Percentiles rank a stretch among this genome's conserved stretches.
phyloP scores from a whole-genome alignment of 1,140 invertebrate genomes.

The Ctenoplectra terminalis region DNA sequence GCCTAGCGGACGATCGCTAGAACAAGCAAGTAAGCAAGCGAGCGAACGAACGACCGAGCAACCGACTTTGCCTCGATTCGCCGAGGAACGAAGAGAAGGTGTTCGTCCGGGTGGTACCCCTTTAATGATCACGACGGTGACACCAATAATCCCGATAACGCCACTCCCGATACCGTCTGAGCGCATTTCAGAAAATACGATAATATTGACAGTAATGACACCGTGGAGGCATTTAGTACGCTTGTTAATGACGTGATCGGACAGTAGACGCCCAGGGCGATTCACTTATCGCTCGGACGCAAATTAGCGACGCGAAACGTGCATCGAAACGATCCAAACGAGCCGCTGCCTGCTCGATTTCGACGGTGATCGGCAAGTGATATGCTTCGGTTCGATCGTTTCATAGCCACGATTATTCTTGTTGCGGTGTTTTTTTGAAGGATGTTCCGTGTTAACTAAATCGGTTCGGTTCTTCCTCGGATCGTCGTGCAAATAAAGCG shows the following conservation, averaged over 20 bases:
- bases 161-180: not conserved
- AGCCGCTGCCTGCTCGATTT: not conserved
- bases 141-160: slow-evolving; percentile 44
- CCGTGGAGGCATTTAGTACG: slow-evolving; percentile 29
- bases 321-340: not conserved
- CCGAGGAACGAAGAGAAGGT: not conserved
- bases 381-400: not conserved
- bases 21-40: not conserved
- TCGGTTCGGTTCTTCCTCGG: not conserved
- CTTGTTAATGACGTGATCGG: slow-evolving; percentile 42
- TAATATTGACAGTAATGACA: slow-evolving; percentile 25
- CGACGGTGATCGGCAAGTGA: not conserved
- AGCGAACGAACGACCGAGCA: not conserved
- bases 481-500: not conserved
- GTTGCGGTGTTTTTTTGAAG: no score
- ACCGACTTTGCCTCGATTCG: not conserved
- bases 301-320: not conserved
- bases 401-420: no score
- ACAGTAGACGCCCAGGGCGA: no score
- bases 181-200: slow-evolving; percentile 38
- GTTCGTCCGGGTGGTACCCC: not conserved
- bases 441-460: not conserved
- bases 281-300: not conserved
- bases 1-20: not conserved
- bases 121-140: slow-evolving; percentile 12